These are phyloP conservation scores for Patella caerulea DNA, from an alignment of 2,888 invertebrate genomes.

Conservation along the genomic window DNA sequence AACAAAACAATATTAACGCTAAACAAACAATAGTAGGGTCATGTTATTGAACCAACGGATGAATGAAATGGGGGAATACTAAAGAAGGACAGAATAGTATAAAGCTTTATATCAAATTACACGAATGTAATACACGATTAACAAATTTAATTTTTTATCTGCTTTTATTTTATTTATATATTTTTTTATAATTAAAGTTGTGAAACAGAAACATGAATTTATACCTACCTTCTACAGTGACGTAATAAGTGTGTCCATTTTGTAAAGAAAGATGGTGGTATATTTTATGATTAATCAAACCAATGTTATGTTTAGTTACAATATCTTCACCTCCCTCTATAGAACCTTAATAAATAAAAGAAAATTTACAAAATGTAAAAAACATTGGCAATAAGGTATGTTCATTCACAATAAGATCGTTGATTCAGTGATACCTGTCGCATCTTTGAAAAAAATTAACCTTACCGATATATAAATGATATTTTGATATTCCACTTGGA, in stretches of 20 bases:
- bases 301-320: slow-evolving; percentile 41
- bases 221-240: slow-evolving; percentile 44
- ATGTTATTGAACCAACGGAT: too few species aligned
- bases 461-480: slow-evolving; percentile 15
- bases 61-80: too few species aligned
- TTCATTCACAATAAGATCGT: too few species aligned
- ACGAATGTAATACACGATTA: too few species aligned
- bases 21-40: background rate
- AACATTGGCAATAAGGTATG: too few species aligned
- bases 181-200: too few species aligned
- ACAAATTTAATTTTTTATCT: too few species aligned
- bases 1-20: background rate
- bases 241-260: slow-evolving; percentile 47
- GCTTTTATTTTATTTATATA: too few species aligned
- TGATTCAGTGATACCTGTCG: too few species aligned
- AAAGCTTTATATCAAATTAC: too few species aligned
- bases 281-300: slow-evolving; percentile 43
- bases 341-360: slow-evolving; percentile 34
- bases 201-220: too few species aligned
- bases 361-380: background rate
- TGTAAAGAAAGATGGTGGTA: slow-evolving; percentile 43
- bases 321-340: slow-evolving; percentile 42
- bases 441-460: background rate
- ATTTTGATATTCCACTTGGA: slow-evolving; percentile 18
- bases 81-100: too few species aligned